Base-by-base conservation (phyloP, 2,797 vertebrate genomes). In the Tinamus major region DNA sequence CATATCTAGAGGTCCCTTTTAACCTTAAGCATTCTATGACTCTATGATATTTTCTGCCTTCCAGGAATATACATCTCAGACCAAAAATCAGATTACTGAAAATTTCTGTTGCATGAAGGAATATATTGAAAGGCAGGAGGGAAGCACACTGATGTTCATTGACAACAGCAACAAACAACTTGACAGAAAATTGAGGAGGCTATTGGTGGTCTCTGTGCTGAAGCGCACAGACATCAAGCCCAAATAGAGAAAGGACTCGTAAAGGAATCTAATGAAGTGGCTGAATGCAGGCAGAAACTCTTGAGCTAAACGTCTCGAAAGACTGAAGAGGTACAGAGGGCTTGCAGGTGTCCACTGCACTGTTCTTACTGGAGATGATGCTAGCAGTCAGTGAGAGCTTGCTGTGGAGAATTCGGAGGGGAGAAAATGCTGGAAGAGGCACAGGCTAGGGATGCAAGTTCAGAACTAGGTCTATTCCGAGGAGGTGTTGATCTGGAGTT, bases 61-160 rank as follows among this genome's bases (percentile, higher is more conserved):
- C 83, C 89, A 97, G 96, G 93, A 97, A 20, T 72, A 87, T 10
- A 68, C 90, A 27, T 94, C 89, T 90, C 79, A 64, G 67, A 93
- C 95, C 59, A 97, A 92, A 95, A 92, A 49, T 20, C 92, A 92
- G 63, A 37, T 97, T 77, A 78, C 39, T 37, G n/a, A 76, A 94
- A 79, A 95, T 68, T 97, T 97, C 64, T 20, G 31, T 75, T 89
- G 85, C 64, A 94, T 96, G 95, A 96, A 95, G 64, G 91, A 96
- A 37, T 94, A 86, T 61, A 44, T 97, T 93, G 95, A 96, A 84
- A 93, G 92, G 61, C 89, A 96, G 69, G 94, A 96, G 76, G 53
- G 85, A 75, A 92, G 79, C 31, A 95, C 95, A 16, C 87, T 97
- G 76, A 56, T 88, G 56, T 62, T 96, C 63, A 88, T 95, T 88